Percentiles rank a stretch among this genome's conserved stretches.
Conservation (phyloP, 2,888 invertebrate species). For the Metalampra italica region DNA sequence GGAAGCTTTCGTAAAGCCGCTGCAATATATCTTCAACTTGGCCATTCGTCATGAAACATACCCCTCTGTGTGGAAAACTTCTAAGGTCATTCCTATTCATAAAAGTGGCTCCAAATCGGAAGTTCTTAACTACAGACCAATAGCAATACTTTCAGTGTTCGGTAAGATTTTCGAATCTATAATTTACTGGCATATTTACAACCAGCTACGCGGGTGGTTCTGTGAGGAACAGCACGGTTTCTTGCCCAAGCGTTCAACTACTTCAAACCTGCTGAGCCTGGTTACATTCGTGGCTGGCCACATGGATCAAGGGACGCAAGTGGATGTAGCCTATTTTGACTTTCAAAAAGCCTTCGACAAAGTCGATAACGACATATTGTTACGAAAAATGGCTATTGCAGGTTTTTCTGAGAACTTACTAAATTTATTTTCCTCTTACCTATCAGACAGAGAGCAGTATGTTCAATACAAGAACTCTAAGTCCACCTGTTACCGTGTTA, state of each 20-base stretch:
- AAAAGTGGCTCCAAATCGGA: background rate
- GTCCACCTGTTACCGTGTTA: background rate
- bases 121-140: too few relatives aligned
- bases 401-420: background rate
- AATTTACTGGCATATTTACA: too few relatives aligned
- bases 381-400: background rate
- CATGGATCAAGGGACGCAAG: background rate
- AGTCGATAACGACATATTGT: too few relatives aligned
- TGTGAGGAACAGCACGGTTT: too few relatives aligned
- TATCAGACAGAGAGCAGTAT: background rate
- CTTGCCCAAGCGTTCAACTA: background rate
- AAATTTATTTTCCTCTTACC: background rate
- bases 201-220: too few relatives aligned
- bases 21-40: background rate
- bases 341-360: too few relatives aligned
- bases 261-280: background rate
- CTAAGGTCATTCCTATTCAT: background rate
- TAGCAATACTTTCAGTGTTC: background rate
- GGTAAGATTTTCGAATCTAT: background rate
- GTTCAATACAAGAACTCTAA: background rate
- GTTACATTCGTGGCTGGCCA: background rate
- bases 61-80: too few relatives aligned
- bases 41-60: background rate
- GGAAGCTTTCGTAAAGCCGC: background rate
- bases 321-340: background rate